Evolutionary conservation across 1,140 invertebrate genomes (phyloP).

Genomic region (Calliphora vicina): DNA sequence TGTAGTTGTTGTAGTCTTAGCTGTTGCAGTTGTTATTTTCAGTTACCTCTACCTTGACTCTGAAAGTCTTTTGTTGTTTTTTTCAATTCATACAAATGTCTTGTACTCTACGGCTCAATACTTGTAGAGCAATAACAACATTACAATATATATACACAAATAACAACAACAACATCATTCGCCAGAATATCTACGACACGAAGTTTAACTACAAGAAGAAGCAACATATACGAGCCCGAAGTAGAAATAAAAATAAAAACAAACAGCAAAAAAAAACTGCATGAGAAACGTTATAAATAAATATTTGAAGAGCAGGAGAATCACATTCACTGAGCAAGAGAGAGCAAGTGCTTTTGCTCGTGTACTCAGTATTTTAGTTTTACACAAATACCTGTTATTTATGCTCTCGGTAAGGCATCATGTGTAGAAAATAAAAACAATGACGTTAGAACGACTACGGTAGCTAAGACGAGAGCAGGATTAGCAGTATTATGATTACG

Average conservation of each 20-base stretch:
- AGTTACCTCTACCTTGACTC: constrained; percentile 62
- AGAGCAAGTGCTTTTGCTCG: too few species aligned
- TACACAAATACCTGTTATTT: neutral
- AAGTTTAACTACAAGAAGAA: constrained; percentile 1
- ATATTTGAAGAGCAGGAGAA: neutral
- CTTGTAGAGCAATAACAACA: neutral
- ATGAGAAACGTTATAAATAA: constrained; percentile 60
- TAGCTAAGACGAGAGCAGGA: too few species aligned
- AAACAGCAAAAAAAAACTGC: constrained; percentile 49
- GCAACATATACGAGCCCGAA: neutral
- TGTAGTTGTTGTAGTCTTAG: neutral
- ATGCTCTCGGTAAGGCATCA: neutral
- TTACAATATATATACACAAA: constrained; percentile 35
- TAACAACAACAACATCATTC: neutral
- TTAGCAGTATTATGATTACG: too few species aligned
- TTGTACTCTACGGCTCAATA: neutral
- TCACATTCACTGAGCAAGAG: neutral
- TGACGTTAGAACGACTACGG: neutral
- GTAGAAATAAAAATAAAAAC: neutral
- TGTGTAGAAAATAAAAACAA: neutral
- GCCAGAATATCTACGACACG: neutral
- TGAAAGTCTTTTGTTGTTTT: constrained; percentile 41
- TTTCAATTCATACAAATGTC: neutral
- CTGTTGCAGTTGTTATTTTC: neutral
- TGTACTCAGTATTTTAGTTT: neutral